Evolutionary conservation across 2,113 vertebrate species (phyloP), one percentile per base, ranked within the genome.

Genomic region (Macaca nemestrina): DNA sequence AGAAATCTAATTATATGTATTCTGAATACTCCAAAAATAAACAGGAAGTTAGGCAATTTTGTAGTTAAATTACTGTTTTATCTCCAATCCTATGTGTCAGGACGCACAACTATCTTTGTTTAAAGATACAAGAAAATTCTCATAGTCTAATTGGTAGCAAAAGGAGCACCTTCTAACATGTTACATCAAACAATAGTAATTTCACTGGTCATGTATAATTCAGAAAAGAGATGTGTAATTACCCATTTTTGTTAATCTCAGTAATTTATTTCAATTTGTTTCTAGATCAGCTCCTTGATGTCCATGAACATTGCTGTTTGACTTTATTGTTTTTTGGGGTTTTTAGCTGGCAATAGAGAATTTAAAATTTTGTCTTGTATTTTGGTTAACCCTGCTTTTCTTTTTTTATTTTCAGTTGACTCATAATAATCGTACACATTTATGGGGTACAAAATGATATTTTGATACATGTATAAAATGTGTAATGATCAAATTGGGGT

Each of bases 41-140:
- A 97, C 94, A 97, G 25, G 89, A 97, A 98, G 93, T 57, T 72
- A 73, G 72, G 27, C 61, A 96, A 97, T 98, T 98, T 97, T 96
- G 79, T 73, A 97, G 85, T 98, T 97, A 97, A 45, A 85, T 81
- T 52, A 95, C 12, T 27, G 22, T 90, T 97, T 98, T 32, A 75
- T 89, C 95, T 76, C 90, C 97, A 86, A 72, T 93, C 43, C 35
- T 89, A 23, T 57, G 80, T 94, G 88, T 92, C 75, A 97, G 50
- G 73, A 88, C 40, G 90, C 97, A 97, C 50, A 86, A 12, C 43
- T 98, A 88, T 97, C 8, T 79, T 98, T 86, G 92, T 90, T 94
- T 97, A 75, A 97, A 80, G 38, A 45, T 80, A 94, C 82, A 97
- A 97, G 94, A 97, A 97, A 97, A 87, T 80, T 80, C 38, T 93